Conservation (phyloP, 2,113 vertebrate species). For the Periophthalmodon schlosseri region DNA sequence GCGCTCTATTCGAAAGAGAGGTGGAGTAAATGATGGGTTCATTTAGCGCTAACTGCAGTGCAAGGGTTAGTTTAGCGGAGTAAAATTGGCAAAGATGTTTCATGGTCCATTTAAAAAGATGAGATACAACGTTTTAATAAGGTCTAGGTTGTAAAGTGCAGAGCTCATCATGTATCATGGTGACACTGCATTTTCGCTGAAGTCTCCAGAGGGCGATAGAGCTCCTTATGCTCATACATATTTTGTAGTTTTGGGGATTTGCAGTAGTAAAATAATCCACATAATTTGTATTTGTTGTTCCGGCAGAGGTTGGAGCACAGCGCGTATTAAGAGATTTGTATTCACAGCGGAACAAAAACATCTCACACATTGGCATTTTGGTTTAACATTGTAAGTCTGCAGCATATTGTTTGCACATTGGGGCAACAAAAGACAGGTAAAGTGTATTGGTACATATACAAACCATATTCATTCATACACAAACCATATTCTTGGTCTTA, state of each 20-base stretch:
- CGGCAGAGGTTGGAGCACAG: not conserved
- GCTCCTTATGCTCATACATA: slow-evolving; percentile 17
- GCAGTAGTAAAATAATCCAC: not conserved
- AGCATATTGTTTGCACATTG: no score
- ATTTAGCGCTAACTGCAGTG: not conserved
- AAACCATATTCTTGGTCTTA: no score
- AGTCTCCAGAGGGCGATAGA: slow-evolving; percentile 31
- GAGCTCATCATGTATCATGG: slow-evolving; percentile 1
- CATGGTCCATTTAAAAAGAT: slow-evolving; percentile 20
- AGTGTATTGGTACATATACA: no score
- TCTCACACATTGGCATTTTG: no score
- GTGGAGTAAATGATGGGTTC: not conserved
- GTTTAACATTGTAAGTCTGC: no score
- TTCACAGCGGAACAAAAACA: no score
- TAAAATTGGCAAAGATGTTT: not conserved
- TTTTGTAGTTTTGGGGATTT: not conserved
- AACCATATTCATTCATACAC: not conserved
- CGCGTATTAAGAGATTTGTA: no score
- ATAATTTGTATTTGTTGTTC: not conserved
- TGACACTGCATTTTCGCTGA: slow-evolving; percentile 24
- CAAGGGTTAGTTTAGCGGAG: not conserved
- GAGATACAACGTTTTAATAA: slow-evolving; percentile 20
- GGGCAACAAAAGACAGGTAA: no score
- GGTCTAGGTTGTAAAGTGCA: slow-evolving; percentile 23
- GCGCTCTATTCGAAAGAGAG: slow-evolving; percentile 1